Conservation (phyloP, 2,888 invertebrate genomes). For the Clivina fossor region DNA sequence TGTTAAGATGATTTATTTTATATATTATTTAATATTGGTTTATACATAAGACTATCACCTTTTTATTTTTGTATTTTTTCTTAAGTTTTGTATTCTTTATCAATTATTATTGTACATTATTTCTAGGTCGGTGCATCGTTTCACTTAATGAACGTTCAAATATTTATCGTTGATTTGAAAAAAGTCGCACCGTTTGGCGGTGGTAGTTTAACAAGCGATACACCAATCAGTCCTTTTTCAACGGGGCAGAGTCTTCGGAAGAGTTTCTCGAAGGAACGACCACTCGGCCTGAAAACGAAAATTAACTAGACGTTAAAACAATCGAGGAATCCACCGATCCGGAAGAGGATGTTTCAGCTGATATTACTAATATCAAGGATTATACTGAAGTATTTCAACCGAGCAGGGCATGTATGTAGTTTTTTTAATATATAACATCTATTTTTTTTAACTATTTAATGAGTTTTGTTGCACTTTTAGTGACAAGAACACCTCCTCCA, state of each 20-base stretch:
- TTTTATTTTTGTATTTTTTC: too few species aligned
- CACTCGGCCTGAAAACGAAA: slow-evolving; percentile 60
- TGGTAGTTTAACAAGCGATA: slow-evolving; percentile 53
- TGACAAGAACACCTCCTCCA: slow-evolving; percentile 63
- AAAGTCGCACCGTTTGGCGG: slow-evolving; percentile 79
- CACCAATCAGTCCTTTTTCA: slow-evolving; percentile 58
- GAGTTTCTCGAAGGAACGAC: slow-evolving; percentile 77
- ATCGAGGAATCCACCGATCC: slow-evolving; percentile 78
- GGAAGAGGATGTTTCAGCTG: slow-evolving; percentile 71
- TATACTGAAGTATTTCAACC: slow-evolving; percentile 83
- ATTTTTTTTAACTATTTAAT: slow-evolving; percentile 30
- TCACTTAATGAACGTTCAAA: slow-evolving; percentile 80
- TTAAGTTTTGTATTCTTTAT: too few species aligned
- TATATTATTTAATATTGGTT: too few species aligned
- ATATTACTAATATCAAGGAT: slow-evolving; percentile 76
- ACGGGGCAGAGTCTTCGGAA: slow-evolving; percentile 74
- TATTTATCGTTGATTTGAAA: slow-evolving; percentile 85
- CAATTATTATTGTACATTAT: too few species aligned
- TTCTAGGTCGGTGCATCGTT: slow-evolving; percentile 88
- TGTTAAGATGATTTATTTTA: too few species aligned
- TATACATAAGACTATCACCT: too few species aligned
- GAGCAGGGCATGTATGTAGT: slow-evolving; percentile 70
- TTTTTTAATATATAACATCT: slow-evolving; percentile 20
- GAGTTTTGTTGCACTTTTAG: slow-evolving; percentile 47
- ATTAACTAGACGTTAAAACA: slow-evolving; percentile 68